These are phyloP conservation scores for Neotoma lepida DNA, from an alignment of 2,113 vertebrate genomes.

Conservation along the genomic window DNA sequence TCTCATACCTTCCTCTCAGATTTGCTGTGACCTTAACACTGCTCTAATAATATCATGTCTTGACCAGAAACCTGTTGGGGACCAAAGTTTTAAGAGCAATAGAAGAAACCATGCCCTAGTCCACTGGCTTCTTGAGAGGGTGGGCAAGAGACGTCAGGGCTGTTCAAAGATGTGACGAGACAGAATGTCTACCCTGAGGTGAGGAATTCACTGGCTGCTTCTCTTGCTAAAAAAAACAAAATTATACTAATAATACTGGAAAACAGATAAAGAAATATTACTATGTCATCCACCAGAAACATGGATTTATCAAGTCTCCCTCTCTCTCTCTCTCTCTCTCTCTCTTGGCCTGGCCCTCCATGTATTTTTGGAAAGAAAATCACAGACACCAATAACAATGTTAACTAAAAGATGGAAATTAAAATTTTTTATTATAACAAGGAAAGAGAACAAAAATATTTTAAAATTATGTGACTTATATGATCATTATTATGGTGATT, in stretches of 20 bases:
- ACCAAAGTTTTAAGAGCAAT: background rate
- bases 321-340: no score
- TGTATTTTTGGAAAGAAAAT: background rate
- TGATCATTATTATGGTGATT: background rate
- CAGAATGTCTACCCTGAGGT: background rate
- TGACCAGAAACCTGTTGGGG: background rate
- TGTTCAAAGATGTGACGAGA: background rate
- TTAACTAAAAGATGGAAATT: background rate
- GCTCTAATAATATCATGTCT: background rate
- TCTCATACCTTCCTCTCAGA: background rate
- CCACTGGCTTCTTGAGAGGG: background rate
- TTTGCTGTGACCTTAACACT: background rate
- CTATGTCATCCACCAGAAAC: background rate
- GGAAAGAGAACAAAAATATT: slow-evolving; percentile 1
- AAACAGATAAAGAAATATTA: background rate
- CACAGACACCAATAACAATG: background rate
- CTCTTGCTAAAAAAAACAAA: background rate
- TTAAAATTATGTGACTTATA: background rate
- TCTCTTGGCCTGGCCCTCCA: background rate
- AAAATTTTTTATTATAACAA: slow-evolving; percentile 12
- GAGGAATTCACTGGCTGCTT: background rate
- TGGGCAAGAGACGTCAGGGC: background rate
- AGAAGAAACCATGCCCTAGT: background rate
- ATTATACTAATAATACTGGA: background rate
- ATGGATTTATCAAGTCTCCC: background rate